A percentile compares a stretch with the other conserved stretches of the same genome.
phyloP scores from a whole-genome alignment of 1,140 invertebrate species.

The Sycophila sp. region DNA sequence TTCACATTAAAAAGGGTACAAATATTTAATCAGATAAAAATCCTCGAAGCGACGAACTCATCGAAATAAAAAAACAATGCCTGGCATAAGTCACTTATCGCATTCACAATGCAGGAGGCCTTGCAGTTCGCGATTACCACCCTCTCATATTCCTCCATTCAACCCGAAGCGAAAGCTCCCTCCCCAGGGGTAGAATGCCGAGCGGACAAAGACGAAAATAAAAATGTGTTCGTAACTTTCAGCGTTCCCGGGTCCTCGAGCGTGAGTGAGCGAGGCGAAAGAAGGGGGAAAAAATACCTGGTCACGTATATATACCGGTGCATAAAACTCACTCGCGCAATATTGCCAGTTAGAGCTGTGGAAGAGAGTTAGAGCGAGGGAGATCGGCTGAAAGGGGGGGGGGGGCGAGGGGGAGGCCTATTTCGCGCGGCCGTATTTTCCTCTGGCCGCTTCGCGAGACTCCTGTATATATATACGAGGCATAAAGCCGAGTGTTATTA shows the following conservation, averaged over 20 bases:
- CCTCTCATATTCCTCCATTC: too few species aligned
- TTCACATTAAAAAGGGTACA: too few species aligned
- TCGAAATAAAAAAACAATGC: neutral
- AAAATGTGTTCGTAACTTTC: conserved; percentile 5
- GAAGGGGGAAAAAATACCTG: neutral
- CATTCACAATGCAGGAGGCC: too few species aligned
- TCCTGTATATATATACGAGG: too few species aligned
- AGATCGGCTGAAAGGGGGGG: too few species aligned
- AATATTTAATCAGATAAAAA: too few species aligned
- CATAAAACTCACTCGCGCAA: neutral
- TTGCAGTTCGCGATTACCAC: too few species aligned
- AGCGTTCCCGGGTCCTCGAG: too few species aligned
- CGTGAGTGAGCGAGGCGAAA: too few species aligned
- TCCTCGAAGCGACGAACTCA: conserved; percentile 1
- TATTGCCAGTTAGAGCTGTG: neutral
- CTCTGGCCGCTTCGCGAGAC: neutral
- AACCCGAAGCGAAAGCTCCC: too few species aligned
- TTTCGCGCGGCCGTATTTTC: neutral
- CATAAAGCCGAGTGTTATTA: neutral
- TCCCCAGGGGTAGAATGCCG: neutral
- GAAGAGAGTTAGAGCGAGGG: too few species aligned
- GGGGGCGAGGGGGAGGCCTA: neutral
- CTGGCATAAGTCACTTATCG: conserved; percentile 7
- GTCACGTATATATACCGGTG: neutral
- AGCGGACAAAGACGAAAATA: neutral